Evolutionary conservation across 2,797 vertebrate species (phyloP).

Genomic region (Parambassis ranga): DNA sequence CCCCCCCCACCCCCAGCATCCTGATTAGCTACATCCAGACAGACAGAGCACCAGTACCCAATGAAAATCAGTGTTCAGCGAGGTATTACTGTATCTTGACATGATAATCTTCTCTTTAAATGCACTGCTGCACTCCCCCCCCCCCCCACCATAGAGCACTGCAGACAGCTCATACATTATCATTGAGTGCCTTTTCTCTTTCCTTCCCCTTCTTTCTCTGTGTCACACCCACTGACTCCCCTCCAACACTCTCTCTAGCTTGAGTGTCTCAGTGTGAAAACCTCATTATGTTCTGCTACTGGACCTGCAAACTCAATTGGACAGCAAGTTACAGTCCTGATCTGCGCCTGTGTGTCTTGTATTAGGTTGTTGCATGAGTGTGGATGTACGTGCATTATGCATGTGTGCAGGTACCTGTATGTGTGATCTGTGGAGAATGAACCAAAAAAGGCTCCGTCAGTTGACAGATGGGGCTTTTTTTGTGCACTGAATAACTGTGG

Average conservation of each 20-base stretch:
- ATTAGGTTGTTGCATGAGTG: slow-evolving; percentile 22
- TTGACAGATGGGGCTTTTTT: slow-evolving; percentile 49
- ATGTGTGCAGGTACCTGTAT: not conserved
- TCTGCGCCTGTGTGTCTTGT: slow-evolving; percentile 18
- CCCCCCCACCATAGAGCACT: slow-evolving; percentile 38
- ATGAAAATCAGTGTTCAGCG: slow-evolving; percentile 60
- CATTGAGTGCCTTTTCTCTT: slow-evolving; percentile 70
- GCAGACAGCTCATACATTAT: slow-evolving; percentile 79
- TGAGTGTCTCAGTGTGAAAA: slow-evolving; percentile 68
- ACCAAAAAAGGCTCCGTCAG: slow-evolving; percentile 38
- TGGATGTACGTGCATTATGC: slow-evolving; percentile 1
- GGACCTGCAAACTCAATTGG: slow-evolving; percentile 72
- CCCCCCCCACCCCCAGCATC: not conserved
- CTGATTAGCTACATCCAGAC: slow-evolving; percentile 47
- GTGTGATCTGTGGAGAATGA: slow-evolving; percentile 37
- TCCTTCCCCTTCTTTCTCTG: slow-evolving; percentile 46
- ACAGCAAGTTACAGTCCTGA: slow-evolving; percentile 59
- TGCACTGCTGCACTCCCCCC: slow-evolving; percentile 69
- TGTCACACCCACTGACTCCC: slow-evolving; percentile 47
- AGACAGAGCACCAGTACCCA: slow-evolving; percentile 24
- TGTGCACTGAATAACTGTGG: slow-evolving; percentile 46
- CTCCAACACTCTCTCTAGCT: slow-evolving; percentile 36
- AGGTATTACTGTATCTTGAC: slow-evolving; percentile 79
- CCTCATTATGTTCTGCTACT: slow-evolving; percentile 73
- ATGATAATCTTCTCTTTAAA: slow-evolving; percentile 84